A percentile compares a stretch with the other conserved stretches of the same genome.
Evolutionary conservation across 2,888 invertebrate species (phyloP).

Genomic region (Agriotes lineatus): DNA sequence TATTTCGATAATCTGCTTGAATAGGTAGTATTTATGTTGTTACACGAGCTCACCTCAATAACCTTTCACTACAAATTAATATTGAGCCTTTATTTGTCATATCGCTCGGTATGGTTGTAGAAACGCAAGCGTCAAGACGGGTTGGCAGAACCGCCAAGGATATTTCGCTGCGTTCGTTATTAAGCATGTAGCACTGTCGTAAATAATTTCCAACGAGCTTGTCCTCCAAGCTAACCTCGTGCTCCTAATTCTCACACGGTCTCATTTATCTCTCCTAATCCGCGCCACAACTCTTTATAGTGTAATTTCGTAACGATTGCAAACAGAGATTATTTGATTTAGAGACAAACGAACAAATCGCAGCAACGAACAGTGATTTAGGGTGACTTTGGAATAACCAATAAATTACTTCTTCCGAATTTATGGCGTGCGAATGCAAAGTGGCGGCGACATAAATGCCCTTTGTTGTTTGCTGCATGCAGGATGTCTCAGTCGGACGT

Average conservation of each 20-base stretch:
- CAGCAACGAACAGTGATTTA: slow-evolving; percentile 24
- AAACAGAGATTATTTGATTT: slow-evolving; percentile 25
- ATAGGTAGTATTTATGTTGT: no score
- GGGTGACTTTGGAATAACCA: slow-evolving; percentile 23
- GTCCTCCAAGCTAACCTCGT: background rate
- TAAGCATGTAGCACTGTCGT: background rate
- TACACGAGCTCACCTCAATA: no score
- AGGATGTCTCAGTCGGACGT: slow-evolving; percentile 6
- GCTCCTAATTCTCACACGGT: slow-evolving; percentile 5
- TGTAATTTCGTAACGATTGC: slow-evolving; percentile 19
- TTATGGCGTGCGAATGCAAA: slow-evolving; percentile 34
- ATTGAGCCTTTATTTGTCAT: no score
- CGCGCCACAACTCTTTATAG: slow-evolving; percentile 13
- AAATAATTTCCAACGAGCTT: slow-evolving; percentile 4
- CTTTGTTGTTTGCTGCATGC: slow-evolving; percentile 17
- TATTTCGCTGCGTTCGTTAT: background rate
- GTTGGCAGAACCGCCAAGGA: no score
- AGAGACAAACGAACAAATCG: slow-evolving; percentile 18
- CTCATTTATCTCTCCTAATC: slow-evolving; percentile 14
- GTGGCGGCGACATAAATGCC: slow-evolving; percentile 16
- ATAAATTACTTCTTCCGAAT: slow-evolving; percentile 29
- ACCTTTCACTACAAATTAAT: no score
- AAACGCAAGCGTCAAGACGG: no score
- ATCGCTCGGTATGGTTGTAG: no score
- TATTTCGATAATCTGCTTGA: no score